phyloP scores from a whole-genome alignment of 2,113 vertebrate genomes.

The Oxyruncus cristatus region DNA sequence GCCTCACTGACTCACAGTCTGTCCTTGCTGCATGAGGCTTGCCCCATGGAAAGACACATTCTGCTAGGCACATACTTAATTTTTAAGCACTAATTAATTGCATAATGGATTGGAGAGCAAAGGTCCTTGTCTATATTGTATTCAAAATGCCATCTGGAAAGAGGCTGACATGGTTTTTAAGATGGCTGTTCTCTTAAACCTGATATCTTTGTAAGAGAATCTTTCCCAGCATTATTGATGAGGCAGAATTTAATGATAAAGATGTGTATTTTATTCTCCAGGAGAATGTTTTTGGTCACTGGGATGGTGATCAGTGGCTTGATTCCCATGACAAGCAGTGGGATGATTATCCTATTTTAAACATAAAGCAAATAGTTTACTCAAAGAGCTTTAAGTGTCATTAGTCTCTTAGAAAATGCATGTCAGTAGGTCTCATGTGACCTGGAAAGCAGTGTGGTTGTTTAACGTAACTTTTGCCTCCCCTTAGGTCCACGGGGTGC shows the following conservation, averaged over 20 bases:
- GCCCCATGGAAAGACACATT: background rate
- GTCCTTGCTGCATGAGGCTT: background rate
- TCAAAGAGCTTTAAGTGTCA: slow-evolving; percentile 13
- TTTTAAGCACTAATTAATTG: slow-evolving; percentile 13
- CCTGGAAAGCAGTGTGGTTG: background rate
- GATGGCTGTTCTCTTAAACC: background rate
- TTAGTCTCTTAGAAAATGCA: slow-evolving; percentile 23
- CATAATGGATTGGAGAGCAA: background rate
- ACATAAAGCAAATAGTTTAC: slow-evolving; percentile 11
- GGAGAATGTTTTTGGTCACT: background rate
- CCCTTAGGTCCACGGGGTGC: background rate
- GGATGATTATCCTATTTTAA: background rate
- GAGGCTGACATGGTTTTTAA: background rate
- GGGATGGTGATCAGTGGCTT: background rate
- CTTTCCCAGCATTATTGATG: background rate
- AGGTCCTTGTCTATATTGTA: background rate
- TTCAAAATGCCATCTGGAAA: background rate
- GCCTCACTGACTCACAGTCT: background rate
- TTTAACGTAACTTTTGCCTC: slow-evolving; percentile 19
- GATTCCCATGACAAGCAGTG: background rate
- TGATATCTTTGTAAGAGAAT: slow-evolving; percentile 2
- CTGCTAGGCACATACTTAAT: slow-evolving; percentile 1
- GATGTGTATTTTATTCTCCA: background rate
- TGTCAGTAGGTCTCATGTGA: slow-evolving; percentile 9
- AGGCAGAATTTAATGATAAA: background rate